phyloP scores from a whole-genome alignment of 2,888 invertebrate genomes.

The Drosophila longiperda region DNA sequence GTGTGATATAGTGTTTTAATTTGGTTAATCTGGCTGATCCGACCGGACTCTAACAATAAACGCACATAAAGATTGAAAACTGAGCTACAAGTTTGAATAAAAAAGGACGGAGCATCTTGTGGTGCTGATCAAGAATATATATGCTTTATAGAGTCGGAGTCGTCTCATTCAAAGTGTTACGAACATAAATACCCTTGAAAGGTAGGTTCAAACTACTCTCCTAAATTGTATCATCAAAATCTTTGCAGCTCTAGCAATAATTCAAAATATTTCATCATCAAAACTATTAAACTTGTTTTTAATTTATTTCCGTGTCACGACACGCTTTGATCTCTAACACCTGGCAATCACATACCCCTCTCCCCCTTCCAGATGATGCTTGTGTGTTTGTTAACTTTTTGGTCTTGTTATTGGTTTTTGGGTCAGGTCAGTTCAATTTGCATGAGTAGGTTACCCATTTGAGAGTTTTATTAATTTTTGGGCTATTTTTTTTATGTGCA shows the following conservation, averaged over 20 bases:
- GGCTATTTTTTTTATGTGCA: constrained; percentile 5
- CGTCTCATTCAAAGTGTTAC: background rate
- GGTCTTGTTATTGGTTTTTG: constrained; percentile 70
- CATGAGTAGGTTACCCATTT: constrained; percentile 39
- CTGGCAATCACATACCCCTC: too few relatives aligned
- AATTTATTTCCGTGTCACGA: constrained; percentile 1
- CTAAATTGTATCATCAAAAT: background rate
- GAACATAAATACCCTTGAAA: background rate
- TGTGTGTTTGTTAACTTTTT: constrained; percentile 64
- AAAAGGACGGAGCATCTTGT: background rate
- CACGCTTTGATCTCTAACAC: background rate
- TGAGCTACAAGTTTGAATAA: background rate
- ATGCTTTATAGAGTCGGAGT: background rate
- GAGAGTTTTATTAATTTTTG: constrained; percentile 65
- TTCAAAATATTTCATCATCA: background rate
- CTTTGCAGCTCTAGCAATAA: background rate
- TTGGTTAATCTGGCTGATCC: background rate
- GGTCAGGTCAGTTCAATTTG: constrained; percentile 14
- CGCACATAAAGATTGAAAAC: background rate
- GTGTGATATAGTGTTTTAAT: background rate
- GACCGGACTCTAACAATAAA: background rate
- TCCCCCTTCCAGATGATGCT: background rate
- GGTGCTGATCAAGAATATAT: background rate
- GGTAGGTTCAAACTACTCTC: background rate
- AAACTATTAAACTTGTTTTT: background rate